These are phyloP conservation scores for Galleria mellonella DNA, from an alignment of 1,140 invertebrate species.

Conservation along the genomic window DNA sequence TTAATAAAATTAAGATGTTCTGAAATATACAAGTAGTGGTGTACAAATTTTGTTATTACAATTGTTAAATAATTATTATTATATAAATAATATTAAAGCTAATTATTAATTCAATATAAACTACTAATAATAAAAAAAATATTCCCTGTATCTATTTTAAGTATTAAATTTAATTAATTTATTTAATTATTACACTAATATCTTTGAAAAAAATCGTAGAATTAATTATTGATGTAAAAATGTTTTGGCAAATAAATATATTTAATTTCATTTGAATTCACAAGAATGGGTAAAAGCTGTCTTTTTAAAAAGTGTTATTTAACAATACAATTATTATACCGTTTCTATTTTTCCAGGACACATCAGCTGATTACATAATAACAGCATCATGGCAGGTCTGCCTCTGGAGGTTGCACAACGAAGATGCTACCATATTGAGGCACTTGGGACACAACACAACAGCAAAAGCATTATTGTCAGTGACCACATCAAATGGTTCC, in stretches of 20 bases:
- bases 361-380: conserved; percentile 17
- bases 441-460: conserved; percentile 47
- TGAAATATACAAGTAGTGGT: too few relatives aligned
- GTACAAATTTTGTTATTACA: too few relatives aligned
- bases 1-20: too few relatives aligned
- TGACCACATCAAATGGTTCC: conserved; percentile 29
- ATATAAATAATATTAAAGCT: too few relatives aligned
- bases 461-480: conserved; percentile 28
- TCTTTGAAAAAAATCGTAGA: not conserved
- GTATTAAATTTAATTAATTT: not conserved
- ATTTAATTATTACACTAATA: not conserved
- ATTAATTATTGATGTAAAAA: too few relatives aligned
- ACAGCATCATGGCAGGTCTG: conserved; percentile 49
- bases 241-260: too few relatives aligned
- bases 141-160: too few relatives aligned
- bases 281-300: not conserved
- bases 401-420: conserved; percentile 39
- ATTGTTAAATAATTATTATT: too few relatives aligned
- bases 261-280: not conserved
- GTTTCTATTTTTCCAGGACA: too few relatives aligned
- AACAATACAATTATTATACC: too few relatives aligned
- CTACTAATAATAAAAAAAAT: too few relatives aligned
- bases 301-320: not conserved
- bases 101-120: too few relatives aligned
- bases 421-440: conserved; percentile 30